A percentile compares a stretch with the other conserved stretches of the same genome.
phyloP scores from a whole-genome alignment of 2,797 vertebrate genomes.

The Mormyrus hasselquistii region DNA sequence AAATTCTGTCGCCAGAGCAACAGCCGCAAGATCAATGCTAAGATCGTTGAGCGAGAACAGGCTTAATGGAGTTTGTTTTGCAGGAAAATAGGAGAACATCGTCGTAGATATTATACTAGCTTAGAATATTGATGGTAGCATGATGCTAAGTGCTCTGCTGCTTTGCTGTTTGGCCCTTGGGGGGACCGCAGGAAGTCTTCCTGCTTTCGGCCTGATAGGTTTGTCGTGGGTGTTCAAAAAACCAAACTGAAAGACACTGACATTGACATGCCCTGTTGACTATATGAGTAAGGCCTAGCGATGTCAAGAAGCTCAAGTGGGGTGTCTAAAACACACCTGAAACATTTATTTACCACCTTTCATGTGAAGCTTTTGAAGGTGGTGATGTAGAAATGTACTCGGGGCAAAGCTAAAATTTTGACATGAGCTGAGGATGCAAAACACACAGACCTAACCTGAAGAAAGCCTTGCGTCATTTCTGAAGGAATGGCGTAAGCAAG shows the following conservation, averaged over 20 bases:
- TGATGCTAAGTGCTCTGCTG: constrained; percentile 46
- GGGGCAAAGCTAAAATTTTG: neutral
- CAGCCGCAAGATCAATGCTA: constrained; percentile 41
- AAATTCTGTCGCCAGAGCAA: constrained; percentile 34
- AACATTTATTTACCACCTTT: constrained; percentile 42
- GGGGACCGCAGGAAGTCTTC: constrained; percentile 41
- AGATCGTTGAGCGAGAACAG: constrained; percentile 40
- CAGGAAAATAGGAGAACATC: constrained; percentile 36
- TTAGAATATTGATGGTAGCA: constrained; percentile 48
- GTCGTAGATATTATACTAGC: constrained; percentile 53
- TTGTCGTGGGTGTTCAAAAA: neutral
- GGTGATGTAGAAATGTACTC: constrained; percentile 23
- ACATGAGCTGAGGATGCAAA: constrained; percentile 34
- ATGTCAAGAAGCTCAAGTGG: constrained; percentile 32
- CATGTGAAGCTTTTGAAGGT: constrained; percentile 49
- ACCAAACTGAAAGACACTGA: constrained; percentile 33
- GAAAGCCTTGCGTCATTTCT: constrained; percentile 28
- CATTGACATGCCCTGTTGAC: constrained; percentile 18
- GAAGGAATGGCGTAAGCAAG: neutral
- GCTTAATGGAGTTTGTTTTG: constrained; percentile 44
- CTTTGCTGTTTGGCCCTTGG: constrained; percentile 38
- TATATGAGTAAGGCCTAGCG: constrained; percentile 27
- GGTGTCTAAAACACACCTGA: constrained; percentile 43
- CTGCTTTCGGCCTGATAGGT: constrained; percentile 44
- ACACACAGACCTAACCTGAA: constrained; percentile 37